Evolutionary conservation across 2,113 vertebrate genomes (phyloP), one percentile per base, ranked within the genome.

Genomic region (Sebastes schlegelii): DNA sequence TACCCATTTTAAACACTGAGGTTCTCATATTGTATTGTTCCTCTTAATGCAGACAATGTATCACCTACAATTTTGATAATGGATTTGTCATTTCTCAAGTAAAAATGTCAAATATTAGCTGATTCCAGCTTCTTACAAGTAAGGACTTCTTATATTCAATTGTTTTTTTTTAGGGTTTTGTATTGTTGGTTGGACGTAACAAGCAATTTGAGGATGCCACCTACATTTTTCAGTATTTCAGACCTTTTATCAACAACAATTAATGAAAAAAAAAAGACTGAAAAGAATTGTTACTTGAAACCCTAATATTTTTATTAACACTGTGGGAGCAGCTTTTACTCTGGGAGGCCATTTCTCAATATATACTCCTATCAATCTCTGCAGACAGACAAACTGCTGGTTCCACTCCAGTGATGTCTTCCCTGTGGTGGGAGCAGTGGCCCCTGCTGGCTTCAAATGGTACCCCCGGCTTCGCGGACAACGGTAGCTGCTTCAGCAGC

Each of bases 401-500:
- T 42, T 65, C 60, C 17, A 1, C 21, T 77, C 12, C 78, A 69
- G 88, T 19, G 60, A 95, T 95, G 94, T 80, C 85, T 9, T 87
- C 75, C 19, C 16, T 19, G 55, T 92, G 83, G 92, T 88, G 69
- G 92, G 79, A 78, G 2, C 63, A 68, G 74, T 79, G 64, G 87
- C 55, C 71, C 42, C 71, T 74, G 78, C 4, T 66, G 75, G 21
- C 1, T 34, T 3, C 17, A 4, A 93, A 91, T 8, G 9, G 12
- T 10, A 87, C 82, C 52, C 4, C 34, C 11, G 4, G 0, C 10
- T 34, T 19, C 1, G 16, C 67, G 46, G 95, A 96, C n/a, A 93
- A 93, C 58, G 87, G 71, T 0, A 96, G 95, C 90, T 99, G 98
- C 92, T 97, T 95, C 91, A 96, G 90, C 88, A 79, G 95, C 3